Evolutionary conservation across 2,888 invertebrate species (phyloP).

Genomic region (Tromatobia lineatoria): DNA sequence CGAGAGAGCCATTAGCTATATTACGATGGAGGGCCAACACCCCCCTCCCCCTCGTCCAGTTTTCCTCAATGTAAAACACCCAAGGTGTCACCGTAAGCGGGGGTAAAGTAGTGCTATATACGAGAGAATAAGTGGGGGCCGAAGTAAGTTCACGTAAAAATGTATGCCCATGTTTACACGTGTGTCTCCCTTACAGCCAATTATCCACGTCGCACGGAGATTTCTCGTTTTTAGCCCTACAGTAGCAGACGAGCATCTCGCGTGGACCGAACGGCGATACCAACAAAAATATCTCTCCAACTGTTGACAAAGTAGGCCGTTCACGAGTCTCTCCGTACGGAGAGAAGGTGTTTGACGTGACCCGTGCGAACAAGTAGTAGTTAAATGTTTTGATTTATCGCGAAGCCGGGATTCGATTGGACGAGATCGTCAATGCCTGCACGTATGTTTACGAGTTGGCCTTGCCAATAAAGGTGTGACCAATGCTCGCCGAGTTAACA

Average conservation of each 20-base stretch:
- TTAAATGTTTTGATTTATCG: constrained; percentile 64
- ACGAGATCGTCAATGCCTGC: constrained; percentile 56
- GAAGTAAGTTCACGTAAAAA: constrained; percentile 34
- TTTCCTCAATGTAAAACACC: constrained; percentile 32
- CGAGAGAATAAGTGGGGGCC: neutral
- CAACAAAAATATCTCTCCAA: constrained; percentile 13
- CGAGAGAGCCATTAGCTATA: neutral
- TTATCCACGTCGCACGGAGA: constrained; percentile 26
- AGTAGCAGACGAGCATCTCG: constrained; percentile 15
- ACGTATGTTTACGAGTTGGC: constrained; percentile 71
- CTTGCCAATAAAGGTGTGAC: constrained; percentile 72
- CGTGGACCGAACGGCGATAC: neutral
- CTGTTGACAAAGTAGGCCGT: constrained; percentile 47
- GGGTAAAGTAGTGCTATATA: neutral
- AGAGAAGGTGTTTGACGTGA: constrained; percentile 32
- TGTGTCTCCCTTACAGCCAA: constrained; percentile 19
- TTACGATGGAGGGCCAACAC: neutral
- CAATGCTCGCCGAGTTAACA: constrained; percentile 43
- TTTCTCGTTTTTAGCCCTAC: neutral
- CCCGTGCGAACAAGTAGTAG: neutral
- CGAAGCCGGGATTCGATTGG: constrained; percentile 62
- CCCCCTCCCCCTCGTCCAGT: neutral
- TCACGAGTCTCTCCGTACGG: neutral
- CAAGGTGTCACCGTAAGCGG: constrained; percentile 19
- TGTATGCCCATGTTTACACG: constrained; percentile 43